These are phyloP conservation scores for Thera obeliscata DNA, from an alignment of 2,888 invertebrate species.

Conservation along the genomic window DNA sequence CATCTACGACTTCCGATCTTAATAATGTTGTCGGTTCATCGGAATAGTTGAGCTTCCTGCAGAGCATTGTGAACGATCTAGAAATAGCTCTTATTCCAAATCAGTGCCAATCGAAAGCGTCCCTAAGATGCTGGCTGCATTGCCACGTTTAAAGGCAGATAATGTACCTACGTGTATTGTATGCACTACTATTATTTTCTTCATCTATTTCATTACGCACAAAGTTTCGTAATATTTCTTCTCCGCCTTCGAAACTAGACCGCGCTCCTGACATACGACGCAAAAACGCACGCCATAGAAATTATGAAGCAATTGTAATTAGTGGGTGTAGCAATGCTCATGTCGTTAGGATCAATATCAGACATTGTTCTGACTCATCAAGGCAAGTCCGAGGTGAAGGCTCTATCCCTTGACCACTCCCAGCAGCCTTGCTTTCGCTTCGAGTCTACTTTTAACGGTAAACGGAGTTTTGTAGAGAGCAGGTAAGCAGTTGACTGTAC, in stretches of 20 bases:
- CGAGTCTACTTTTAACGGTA: constrained; percentile 1
- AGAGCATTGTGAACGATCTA: too few species aligned
- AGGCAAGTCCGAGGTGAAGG: constrained; percentile 69
- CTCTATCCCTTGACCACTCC: constrained; percentile 78
- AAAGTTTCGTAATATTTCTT: constrained; percentile 29
- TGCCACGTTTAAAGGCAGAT: too few species aligned
- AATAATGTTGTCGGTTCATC: too few species aligned
- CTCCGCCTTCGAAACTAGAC: constrained; percentile 29
- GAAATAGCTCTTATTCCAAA: too few species aligned
- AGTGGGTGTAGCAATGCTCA: constrained; percentile 63
- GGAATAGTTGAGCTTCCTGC: too few species aligned
- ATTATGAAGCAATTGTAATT: constrained; percentile 67
- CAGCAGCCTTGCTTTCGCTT: constrained; percentile 77
- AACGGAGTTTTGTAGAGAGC: too few species aligned
- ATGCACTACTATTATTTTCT: background rate
- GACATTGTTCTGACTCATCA: constrained; percentile 68
- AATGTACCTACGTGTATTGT: background rate
- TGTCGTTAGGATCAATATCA: constrained; percentile 68
- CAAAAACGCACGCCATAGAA: constrained; percentile 45
- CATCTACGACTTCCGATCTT: too few species aligned
- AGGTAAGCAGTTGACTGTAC: too few species aligned
- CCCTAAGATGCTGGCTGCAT: too few species aligned
- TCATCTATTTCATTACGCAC: background rate
- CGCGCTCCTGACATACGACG: constrained; percentile 41
- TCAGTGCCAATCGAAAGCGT: too few species aligned